Evolutionary conservation across 2,113 vertebrate genomes (phyloP), one percentile per base, ranked within the genome.

Genomic region (Grammomys surdaster): DNA sequence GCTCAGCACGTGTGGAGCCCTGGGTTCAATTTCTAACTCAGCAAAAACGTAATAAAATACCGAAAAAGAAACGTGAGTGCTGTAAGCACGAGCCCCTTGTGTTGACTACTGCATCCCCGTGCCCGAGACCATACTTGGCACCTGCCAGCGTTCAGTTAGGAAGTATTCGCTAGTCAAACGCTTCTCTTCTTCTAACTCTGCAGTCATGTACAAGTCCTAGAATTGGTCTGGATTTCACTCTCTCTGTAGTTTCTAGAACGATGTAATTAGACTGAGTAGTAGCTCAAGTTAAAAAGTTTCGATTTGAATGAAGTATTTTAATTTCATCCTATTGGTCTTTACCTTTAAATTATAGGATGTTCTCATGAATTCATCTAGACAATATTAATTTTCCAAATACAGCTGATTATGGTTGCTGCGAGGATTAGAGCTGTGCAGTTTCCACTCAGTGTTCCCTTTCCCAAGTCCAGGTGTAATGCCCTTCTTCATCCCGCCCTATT

Each of bases 341-440:
- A 4, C 90, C 78, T 88, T 36, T 82, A 88, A 93, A 89, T 88
- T 36, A 40, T 28, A 58, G 31, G 31, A 28, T 40, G 6, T 69
- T 88, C 86, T 28, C 65, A 78, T 72, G n/a, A 96, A 97, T 54
- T 69, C 77, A 48, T 70, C 77, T 81, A 46, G 9, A 75, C 58
- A 72, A 67, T 86, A 80, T 46, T 88, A 65, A 85, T 46, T 73
- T 89, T 54, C 60, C 51, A 72, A 75, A 40, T 40, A 73, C 84
- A 7, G 70, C 33, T 86, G 19, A 10, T 73, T 73, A 67, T 26
- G 40, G 5, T 69, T 88, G 11, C 22, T 81, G 76, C 86, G 85
- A 36, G 89, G n/a, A 22, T 48, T 65, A 51, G 3, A 54, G 48
- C 22, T 54, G 3, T 9, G 70, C 19, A 87, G 51, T 51, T 51